Evolutionary conservation across 2,888 invertebrate species (phyloP).

Genomic region (Lysandra bellargus): DNA sequence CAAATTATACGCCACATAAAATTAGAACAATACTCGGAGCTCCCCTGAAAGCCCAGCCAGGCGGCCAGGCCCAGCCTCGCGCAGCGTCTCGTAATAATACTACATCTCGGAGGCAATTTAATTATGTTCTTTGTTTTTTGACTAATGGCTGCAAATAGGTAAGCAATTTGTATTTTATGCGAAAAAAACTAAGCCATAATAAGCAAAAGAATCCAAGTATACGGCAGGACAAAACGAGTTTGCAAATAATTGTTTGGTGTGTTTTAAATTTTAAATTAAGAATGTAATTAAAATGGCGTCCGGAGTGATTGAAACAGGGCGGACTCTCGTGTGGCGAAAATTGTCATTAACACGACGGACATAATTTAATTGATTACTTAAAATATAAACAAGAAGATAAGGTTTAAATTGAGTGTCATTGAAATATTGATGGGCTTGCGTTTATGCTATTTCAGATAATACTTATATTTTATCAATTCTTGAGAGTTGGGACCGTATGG

Average conservation of each 20-base stretch:
- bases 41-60: not conserved
- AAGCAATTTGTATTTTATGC: not conserved
- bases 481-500: too few relatives aligned
- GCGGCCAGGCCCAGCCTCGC: not conserved
- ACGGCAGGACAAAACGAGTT: not conserved
- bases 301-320: not conserved
- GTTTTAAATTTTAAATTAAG: conserved; percentile 2
- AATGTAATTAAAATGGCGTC: conserved; percentile 12
- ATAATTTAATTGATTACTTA: conserved; percentile 34
- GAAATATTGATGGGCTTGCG: not conserved
- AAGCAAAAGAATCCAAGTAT: not conserved
- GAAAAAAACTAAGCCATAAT: not conserved
- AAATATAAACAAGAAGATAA: conserved; percentile 29
- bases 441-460: not conserved
- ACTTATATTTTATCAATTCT: not conserved
- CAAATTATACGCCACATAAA: conserved; percentile 27
- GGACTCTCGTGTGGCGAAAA: conserved; percentile 3
- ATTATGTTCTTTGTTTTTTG: conserved; percentile 5
- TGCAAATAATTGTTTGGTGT: not conserved
- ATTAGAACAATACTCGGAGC: conserved; percentile 15
- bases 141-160: not conserved
- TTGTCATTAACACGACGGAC: not conserved
- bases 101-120: not conserved
- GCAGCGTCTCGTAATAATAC: not conserved
- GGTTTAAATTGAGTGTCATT: not conserved